Conservation (phyloP, 2,113 vertebrate species). For the Cettia cetti region DNA sequence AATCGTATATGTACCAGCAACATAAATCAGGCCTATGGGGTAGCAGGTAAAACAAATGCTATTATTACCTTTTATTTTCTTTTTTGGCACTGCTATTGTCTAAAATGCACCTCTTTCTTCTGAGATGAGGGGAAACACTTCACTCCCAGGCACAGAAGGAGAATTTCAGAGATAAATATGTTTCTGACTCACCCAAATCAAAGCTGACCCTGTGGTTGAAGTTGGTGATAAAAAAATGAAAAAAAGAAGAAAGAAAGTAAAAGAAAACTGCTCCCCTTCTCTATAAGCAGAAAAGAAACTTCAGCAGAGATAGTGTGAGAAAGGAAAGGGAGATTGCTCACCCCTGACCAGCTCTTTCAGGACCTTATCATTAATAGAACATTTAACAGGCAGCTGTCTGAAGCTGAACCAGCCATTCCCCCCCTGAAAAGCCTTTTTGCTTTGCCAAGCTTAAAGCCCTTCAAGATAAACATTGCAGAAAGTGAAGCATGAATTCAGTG, state of each 20-base stretch:
- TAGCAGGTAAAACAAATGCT: not conserved
- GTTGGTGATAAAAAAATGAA: constrained; percentile 1
- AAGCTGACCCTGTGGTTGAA: constrained; percentile 48
- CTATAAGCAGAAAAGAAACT: constrained; percentile 24
- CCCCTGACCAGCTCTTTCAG: not conserved
- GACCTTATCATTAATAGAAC: constrained; percentile 49
- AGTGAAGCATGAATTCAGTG: not conserved
- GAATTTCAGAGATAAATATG: constrained; percentile 45
- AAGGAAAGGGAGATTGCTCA: constrained; percentile 33
- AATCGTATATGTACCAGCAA: not conserved
- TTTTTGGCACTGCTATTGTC: not conserved
- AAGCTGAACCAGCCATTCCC: not conserved
- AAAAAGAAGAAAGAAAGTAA: not conserved
- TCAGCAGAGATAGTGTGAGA: constrained; percentile 28
- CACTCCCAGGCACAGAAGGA: constrained; percentile 31
- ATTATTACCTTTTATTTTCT: not conserved
- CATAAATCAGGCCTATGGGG: not conserved
- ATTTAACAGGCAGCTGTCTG: constrained; percentile 22
- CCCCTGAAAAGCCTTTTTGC: constrained; percentile 4
- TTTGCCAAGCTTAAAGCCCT: not conserved
- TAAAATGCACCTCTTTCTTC: not conserved
- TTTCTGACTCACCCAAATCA: constrained; percentile 45
- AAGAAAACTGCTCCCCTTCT: constrained; percentile 12
- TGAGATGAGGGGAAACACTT: constrained; percentile 15
- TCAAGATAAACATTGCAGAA: not conserved